Evolutionary conservation across 1,140 invertebrate genomes (phyloP), one percentile per base, ranked within the genome.

Genomic region (Leptopilina clavipes): DNA sequence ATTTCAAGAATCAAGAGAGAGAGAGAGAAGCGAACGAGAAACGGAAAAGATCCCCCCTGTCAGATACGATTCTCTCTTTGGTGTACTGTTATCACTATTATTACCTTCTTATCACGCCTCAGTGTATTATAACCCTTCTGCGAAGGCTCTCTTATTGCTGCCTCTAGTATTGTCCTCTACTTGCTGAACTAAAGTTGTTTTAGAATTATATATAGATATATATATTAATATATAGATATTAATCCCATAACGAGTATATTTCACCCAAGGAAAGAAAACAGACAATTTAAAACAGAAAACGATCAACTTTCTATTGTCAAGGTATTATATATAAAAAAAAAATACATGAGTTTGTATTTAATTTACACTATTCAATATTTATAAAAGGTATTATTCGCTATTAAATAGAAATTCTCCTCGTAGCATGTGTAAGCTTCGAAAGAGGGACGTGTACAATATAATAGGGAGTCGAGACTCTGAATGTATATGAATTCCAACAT

Each of bases 21-120:
- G 1, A 22, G 25, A 65, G 5, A 22, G 25, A 65, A 31, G 56
- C 25, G 25, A 65, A 31, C 22, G 25, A 25, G 25, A 31, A n/a
- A 65, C 59, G 25, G 25, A 14, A 31, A 65, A 65, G 59, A 65
- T 65, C 59, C 19, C 31, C 25, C 25, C 59, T 65, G 59, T 65
- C 59, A 65, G 59, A 65, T 65, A 65, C 31, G 59, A 65, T 65
- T 65, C 56, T 65, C 56, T 22, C 59, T 65, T 65, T 31, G 59
- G 12, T 25, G 59, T 19, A 25, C 25, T 65, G 59, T 65, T 65
- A 65, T 31, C 59, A 65, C 22, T 31, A 65, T 65, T 65, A 65
- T 65, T 65, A 65, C 59, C 59, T 65, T 8, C 59, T 65, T 65
- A 65, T 65, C 59, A 65, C 59, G 19, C 19, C 59, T 31, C 22